A percentile compares a stretch with the other conserved stretches of the same genome.
Conservation (phyloP, 2,888 invertebrate genomes). For the Argynnis bischoffii region DNA sequence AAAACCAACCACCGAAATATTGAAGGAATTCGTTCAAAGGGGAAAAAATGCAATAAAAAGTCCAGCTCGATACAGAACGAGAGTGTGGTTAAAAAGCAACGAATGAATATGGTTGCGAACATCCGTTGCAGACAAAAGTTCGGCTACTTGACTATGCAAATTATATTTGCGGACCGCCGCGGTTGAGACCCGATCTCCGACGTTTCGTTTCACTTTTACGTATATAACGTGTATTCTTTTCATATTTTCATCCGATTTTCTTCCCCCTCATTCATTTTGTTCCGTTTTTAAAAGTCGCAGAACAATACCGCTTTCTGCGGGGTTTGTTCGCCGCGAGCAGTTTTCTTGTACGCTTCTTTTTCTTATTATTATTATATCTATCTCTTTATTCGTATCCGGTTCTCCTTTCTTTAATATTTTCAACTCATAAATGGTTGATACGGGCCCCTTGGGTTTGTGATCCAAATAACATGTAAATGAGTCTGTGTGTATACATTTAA, state of each 20-base stretch:
- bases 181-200: constrained; percentile 76
- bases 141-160: constrained; percentile 82
- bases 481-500: constrained; percentile 65
- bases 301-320: constrained; percentile 78
- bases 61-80: constrained; percentile 73
- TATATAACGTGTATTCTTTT: constrained; percentile 80
- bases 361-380: constrained; percentile 75
- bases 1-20: constrained; percentile 80
- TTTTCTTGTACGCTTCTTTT: constrained; percentile 76
- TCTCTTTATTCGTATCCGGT: constrained; percentile 74
- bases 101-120: constrained; percentile 80
- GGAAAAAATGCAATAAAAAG: constrained; percentile 81
- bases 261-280: constrained; percentile 78
- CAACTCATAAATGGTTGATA: constrained; percentile 81
- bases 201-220: constrained; percentile 79
- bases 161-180: constrained; percentile 82
- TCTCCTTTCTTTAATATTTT: constrained; percentile 81
- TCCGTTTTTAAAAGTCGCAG: constrained; percentile 79
- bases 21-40: constrained; percentile 82
- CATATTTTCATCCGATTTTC: constrained; percentile 83
- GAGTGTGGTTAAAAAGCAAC: constrained; percentile 81
- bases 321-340: constrained; percentile 78
- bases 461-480: constrained; percentile 82
- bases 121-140: constrained; percentile 81
- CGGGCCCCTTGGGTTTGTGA: constrained; percentile 78